Percentiles rank a stretch among this genome's conserved stretches.
These are phyloP conservation scores for Tethya wilhelma DNA, from an alignment of 37 sponge, comb jelly and placozoan genomes.

Conservation along the genomic window DNA sequence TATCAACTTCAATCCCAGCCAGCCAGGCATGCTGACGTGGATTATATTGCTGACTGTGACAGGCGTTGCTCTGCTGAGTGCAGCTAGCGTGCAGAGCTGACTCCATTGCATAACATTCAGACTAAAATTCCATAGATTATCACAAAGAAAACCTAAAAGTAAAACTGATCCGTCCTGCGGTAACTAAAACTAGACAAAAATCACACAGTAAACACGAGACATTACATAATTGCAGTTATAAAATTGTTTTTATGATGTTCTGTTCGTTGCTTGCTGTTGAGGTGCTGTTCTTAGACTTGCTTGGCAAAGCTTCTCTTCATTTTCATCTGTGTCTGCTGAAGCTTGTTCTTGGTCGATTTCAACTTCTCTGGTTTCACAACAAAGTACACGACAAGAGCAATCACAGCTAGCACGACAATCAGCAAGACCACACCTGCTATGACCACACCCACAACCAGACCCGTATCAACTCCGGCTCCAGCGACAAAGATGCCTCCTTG, in stretches of 20 bases:
- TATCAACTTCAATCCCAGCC: too few species aligned
- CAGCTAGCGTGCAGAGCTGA: too few species aligned
- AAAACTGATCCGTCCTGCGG: conserved; percentile 17
- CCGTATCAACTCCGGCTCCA: conserved; percentile 5
- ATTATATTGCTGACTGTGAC: too few species aligned
- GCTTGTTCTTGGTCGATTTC: conserved; percentile 20
- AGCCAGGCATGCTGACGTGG: too few species aligned
- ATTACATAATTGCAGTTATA: not conserved
- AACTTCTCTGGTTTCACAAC: conserved; percentile 53
- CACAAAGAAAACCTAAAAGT: not conserved
- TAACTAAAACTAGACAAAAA: not conserved
- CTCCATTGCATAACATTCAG: too few species aligned
- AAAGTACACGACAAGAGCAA: conserved; percentile 53
- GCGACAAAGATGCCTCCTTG: conserved; percentile 81
- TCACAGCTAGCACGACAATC: conserved; percentile 25
- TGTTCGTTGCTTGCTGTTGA: not conserved
- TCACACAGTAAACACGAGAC: not conserved
- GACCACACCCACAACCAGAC: conserved; percentile 42
- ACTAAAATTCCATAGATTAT: too few species aligned
- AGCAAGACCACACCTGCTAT: conserved; percentile 49
- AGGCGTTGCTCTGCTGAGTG: too few species aligned
- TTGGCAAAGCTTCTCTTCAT: conserved; percentile 74
- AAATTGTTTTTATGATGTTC: not conserved
- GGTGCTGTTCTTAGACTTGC: conserved; percentile 65
- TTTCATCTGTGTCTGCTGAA: conserved; percentile 38